Evolutionary conservation across 2,888 invertebrate genomes (phyloP).

Genomic region (Agonopterix heracliana): DNA sequence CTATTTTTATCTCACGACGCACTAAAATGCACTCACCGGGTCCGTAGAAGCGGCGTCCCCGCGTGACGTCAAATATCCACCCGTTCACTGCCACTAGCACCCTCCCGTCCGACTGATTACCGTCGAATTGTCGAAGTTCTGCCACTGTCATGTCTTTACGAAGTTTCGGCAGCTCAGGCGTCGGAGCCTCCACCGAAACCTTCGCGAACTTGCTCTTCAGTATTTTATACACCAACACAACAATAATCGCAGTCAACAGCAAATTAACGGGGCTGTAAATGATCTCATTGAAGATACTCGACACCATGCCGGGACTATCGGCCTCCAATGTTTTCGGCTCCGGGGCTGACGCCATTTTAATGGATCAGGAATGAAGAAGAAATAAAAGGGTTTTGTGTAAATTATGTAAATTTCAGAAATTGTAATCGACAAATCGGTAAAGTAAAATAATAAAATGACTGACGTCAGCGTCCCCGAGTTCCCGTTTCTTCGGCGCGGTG

Average conservation of each 20-base stretch:
- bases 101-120: slow-evolving; percentile 89
- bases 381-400: slow-evolving; percentile 13
- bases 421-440: slow-evolving; percentile 20
- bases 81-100: slow-evolving; percentile 96
- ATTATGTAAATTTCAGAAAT: slow-evolving; percentile 36
- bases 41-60: slow-evolving; percentile 93
- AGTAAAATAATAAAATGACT: slow-evolving; percentile 41
- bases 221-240: slow-evolving; percentile 81
- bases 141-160: slow-evolving; percentile 92
- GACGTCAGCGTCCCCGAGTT: slow-evolving; percentile 38
- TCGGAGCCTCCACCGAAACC: slow-evolving; percentile 34
- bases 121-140: slow-evolving; percentile 91
- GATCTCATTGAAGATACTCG: slow-evolving; percentile 68
- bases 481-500: too few species aligned
- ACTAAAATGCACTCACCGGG: slow-evolving; percentile 82
- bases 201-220: slow-evolving; percentile 62
- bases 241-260: slow-evolving; percentile 77
- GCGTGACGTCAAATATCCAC: slow-evolving; percentile 95
- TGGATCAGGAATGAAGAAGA: too few species aligned
- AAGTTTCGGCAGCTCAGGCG: slow-evolving; percentile 81
- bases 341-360: slow-evolving; percentile 48
- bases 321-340: slow-evolving; percentile 42
- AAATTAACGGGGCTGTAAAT: slow-evolving; percentile 81
- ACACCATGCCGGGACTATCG: slow-evolving; percentile 32
- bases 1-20: slow-evolving; percentile 54